Evolutionary conservation across 1,140 invertebrate species (phyloP).

Genomic region (Bombus difficillimus): DNA sequence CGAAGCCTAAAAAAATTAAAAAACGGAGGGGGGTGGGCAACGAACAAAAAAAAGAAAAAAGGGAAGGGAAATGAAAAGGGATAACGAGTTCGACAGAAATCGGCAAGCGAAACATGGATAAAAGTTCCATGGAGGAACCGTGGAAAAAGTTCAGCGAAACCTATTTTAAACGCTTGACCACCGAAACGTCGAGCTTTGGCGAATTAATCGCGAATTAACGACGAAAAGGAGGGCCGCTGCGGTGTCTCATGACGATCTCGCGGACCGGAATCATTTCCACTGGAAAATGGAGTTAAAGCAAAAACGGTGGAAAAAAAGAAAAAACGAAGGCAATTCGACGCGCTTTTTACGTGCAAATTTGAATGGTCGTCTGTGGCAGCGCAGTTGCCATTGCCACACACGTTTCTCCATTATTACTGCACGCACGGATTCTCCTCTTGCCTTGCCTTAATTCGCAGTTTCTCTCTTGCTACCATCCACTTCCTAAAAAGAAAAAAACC

Average conservation of each 20-base stretch:
- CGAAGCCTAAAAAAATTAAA: too few relatives aligned
- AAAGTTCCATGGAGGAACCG: neutral
- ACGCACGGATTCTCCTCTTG: neutral
- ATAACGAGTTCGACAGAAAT: neutral
- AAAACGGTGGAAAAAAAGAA: neutral
- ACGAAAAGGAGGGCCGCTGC: neutral
- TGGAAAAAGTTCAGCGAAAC: neutral
- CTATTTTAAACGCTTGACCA: constrained; percentile 8
- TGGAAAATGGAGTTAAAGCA: constrained; percentile 19
- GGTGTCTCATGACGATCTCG: neutral
- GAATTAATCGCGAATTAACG: constrained; percentile 47
- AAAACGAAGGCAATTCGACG: constrained; percentile 22
- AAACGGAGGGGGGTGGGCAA: neutral
- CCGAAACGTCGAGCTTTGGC: neutral
- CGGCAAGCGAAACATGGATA: neutral
- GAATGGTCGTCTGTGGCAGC: neutral
- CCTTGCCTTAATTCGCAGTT: constrained; percentile 18
- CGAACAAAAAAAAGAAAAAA: too few relatives aligned
- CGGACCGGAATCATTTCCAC: neutral
- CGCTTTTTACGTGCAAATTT: constrained; percentile 30
- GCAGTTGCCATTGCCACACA: constrained; percentile 13
- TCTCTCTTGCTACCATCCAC: neutral
- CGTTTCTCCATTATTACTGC: constrained; percentile 11
- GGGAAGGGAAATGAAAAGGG: neutral
- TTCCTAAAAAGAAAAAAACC: neutral